Evolutionary conservation across 1,140 invertebrate species (phyloP).

Genomic region (Drosophila azteca): DNA sequence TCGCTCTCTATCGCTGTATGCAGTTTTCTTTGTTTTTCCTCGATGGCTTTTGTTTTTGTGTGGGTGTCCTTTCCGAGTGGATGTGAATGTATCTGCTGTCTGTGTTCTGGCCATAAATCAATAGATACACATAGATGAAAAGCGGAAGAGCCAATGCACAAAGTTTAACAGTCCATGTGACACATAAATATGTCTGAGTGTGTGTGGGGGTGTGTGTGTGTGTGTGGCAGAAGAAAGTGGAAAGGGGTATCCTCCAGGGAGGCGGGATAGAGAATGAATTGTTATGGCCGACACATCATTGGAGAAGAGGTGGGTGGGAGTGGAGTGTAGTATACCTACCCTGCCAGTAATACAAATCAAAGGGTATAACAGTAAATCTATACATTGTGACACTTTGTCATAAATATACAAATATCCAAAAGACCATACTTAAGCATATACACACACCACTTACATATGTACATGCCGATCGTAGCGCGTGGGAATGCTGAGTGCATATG

Average conservation of each 20-base stretch:
- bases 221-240: not conserved
- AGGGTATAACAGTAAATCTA: too few relatives aligned
- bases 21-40: conserved; percentile 58
- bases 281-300: too few relatives aligned
- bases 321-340: too few relatives aligned
- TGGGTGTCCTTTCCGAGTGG: conserved; percentile 21
- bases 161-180: conserved; percentile 77
- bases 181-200: conserved; percentile 62
- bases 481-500: too few relatives aligned
- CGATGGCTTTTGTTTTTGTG: conserved; percentile 27
- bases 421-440: too few relatives aligned
- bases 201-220: not conserved
- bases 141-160: conserved; percentile 72
- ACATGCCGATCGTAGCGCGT: too few relatives aligned
- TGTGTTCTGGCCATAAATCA: conserved; percentile 48
- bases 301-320: too few relatives aligned
- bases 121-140: conserved; percentile 24
- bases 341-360: too few relatives aligned
- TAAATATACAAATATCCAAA: too few relatives aligned
- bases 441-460: too few relatives aligned
- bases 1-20: conserved; percentile 40
- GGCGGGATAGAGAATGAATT: not conserved
- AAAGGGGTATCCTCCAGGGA: conserved; percentile 21
- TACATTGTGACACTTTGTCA: too few relatives aligned
- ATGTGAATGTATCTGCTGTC: not conserved